These are phyloP conservation scores for Odocoileus virginianus DNA, from an alignment of 2,113 vertebrate species.

Conservation along the genomic window DNA sequence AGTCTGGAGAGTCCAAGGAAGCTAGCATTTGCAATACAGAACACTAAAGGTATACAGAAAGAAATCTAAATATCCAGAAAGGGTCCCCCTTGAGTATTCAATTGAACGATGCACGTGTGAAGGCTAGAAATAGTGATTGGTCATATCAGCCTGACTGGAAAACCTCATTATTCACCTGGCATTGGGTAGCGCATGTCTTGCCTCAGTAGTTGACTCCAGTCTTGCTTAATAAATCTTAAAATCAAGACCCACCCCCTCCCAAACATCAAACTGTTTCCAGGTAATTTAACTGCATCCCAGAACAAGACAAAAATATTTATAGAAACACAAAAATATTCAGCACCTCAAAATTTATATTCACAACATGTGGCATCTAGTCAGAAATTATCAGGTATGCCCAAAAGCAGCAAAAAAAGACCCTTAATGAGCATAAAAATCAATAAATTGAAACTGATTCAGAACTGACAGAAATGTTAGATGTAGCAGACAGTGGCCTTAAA, in stretches of 20 bases:
- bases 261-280: background rate
- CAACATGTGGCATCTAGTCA: background rate
- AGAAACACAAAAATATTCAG: background rate
- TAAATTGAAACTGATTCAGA: background rate
- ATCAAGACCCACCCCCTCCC: background rate
- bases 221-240: background rate
- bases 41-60: background rate
- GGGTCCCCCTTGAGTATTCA: background rate
- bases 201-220: background rate
- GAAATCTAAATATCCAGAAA: background rate
- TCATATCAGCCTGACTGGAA: background rate
- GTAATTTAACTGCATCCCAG: background rate
- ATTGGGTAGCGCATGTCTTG: background rate
- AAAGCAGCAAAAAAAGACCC: background rate
- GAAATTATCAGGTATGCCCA: background rate
- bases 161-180: background rate
- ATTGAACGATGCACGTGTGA: background rate
- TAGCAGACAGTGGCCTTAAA: background rate
- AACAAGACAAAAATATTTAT: background rate
- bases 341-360: background rate
- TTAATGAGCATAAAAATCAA: background rate
- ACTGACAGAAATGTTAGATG: background rate
- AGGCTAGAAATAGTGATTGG: background rate
- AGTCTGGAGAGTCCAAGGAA: background rate
- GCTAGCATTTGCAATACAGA: background rate